A percentile compares a stretch with the other conserved stretches of the same genome.
Conservation (phyloP, 2,888 invertebrate genomes). For the Sceliomorpha sp. region DNA sequence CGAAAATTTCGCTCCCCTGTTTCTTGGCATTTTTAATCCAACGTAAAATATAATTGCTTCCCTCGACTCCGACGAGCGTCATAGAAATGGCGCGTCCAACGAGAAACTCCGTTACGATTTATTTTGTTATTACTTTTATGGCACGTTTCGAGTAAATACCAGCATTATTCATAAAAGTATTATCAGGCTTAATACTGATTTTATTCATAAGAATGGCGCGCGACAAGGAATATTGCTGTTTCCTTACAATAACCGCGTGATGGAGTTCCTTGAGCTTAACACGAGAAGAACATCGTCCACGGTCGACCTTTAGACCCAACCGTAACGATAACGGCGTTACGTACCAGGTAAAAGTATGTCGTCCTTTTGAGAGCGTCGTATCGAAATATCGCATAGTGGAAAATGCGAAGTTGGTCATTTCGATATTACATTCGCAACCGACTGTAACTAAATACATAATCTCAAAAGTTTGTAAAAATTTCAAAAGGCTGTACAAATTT, state of each 20-base stretch:
- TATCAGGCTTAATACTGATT: slow-evolving; percentile 24
- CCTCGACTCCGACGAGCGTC: too few species aligned
- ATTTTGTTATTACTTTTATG: slow-evolving; percentile 18
- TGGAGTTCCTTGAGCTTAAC: slow-evolving; percentile 13
- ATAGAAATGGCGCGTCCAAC: too few species aligned
- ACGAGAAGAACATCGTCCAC: slow-evolving; percentile 9
- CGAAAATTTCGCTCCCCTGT: too few species aligned
- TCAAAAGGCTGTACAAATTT: too few species aligned
- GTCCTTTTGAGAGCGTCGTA: slow-evolving; percentile 31
- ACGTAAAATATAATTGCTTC: too few species aligned
- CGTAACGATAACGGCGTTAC: slow-evolving; percentile 15
- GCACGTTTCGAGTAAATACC: slow-evolving; percentile 7
- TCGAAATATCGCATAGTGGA: too few species aligned
- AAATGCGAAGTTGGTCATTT: too few species aligned
- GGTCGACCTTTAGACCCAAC: slow-evolving; percentile 18
- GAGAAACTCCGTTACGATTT: slow-evolving; percentile 4
- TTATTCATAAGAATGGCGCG: slow-evolving; percentile 15
- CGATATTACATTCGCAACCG: too few species aligned
- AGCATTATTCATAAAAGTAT: slow-evolving; percentile 7
- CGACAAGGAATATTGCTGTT: slow-evolving; percentile 9
- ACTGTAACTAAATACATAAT: too few species aligned
- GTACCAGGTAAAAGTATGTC: neutral
- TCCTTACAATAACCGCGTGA: slow-evolving; percentile 9
- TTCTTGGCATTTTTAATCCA: too few species aligned
- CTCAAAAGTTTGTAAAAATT: too few species aligned